Base-by-base conservation (phyloP, 2,888 invertebrate genomes). In the Trichopoda pennipes region DNA sequence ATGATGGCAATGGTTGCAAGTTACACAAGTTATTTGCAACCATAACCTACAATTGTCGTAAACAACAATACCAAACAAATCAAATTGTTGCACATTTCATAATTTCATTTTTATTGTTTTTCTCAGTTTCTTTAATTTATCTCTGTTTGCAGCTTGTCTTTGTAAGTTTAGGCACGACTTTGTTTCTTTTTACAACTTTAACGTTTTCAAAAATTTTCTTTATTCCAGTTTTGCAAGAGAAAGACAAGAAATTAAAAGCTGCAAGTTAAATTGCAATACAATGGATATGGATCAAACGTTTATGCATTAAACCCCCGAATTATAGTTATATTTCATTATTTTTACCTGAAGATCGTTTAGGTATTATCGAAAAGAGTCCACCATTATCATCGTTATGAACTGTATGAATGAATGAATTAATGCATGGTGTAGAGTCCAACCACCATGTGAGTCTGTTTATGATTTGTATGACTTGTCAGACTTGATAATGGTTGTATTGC, bases 21-120 rank as follows among this genome's bases (percentile, higher is more conserved):
- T 70, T 70, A 66, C 55, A 56, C 63, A 77, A 70, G 38, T 68
- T 77, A 61, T 74, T 68, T 74, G 79, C 79, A 73, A 70, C 60
- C 69, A 73, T 81, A 81, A 78, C 77, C 81, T 73, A 69, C 81
- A 81, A 81, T 81, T 81, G 81, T 81, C 78, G 77, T 81, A 74
- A 78, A 63, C 77, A 80, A 76, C 58, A 60, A 73, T 66, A 51
- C 74, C 63, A 77, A 70, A 77, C 76, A 77, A 81, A 81, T 73
- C 76, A 73, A 81, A 78, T 78, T 69, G 49, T 77, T 77, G 69
- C 60, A 76, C 49, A 61, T 61, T 68, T 70, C 55, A 66, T 72
- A 21, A 42, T 53, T 53, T 60, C 51, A 23, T 75, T 23, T 51
- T 42, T 68, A 47, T 17, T 12, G 16, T 28, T 28, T 28, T 28